Conservation (phyloP, 2,888 invertebrate species). For the Cheilosia vulpina region DNA sequence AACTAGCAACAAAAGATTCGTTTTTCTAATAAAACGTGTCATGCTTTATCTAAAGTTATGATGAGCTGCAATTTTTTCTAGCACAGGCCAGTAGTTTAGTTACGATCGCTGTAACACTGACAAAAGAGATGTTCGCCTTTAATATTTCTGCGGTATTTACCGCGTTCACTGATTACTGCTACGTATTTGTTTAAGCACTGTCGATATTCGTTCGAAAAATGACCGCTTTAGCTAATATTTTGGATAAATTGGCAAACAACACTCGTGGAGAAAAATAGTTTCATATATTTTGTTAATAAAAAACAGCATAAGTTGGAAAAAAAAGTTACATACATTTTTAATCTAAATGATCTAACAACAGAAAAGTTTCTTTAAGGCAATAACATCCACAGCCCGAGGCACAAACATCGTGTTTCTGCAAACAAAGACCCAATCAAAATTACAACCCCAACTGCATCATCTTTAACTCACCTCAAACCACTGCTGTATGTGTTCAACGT, state of each 20-base stretch:
- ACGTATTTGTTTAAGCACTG: too few species aligned
- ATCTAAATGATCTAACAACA: constrained; percentile 78
- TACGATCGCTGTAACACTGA: too few species aligned
- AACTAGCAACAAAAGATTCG: not conserved
- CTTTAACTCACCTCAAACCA: constrained; percentile 87
- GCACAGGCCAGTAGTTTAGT: too few species aligned
- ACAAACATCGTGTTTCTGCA: constrained; percentile 89
- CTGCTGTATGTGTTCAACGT: constrained; percentile 91
- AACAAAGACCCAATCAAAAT: constrained; percentile 45
- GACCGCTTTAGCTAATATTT: too few species aligned
- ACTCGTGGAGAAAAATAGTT: constrained; percentile 13
- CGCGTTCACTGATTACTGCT: too few species aligned
- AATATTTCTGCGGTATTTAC: too few species aligned
- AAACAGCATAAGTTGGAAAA: constrained; percentile 23
- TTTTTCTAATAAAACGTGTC: not conserved
- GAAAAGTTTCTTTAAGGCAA: constrained; percentile 89
- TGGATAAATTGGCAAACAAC: not conserved
- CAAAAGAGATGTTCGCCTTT: too few species aligned
- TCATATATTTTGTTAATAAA: constrained; percentile 13
- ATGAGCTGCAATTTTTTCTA: too few species aligned
- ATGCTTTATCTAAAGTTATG: too few species aligned
- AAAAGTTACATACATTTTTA: constrained; percentile 34
- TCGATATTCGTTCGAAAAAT: too few species aligned
- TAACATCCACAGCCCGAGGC: constrained; percentile 97
- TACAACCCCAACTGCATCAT: not conserved